Conservation (phyloP, 2,888 invertebrate species). For the Netelia fuscicornis region DNA sequence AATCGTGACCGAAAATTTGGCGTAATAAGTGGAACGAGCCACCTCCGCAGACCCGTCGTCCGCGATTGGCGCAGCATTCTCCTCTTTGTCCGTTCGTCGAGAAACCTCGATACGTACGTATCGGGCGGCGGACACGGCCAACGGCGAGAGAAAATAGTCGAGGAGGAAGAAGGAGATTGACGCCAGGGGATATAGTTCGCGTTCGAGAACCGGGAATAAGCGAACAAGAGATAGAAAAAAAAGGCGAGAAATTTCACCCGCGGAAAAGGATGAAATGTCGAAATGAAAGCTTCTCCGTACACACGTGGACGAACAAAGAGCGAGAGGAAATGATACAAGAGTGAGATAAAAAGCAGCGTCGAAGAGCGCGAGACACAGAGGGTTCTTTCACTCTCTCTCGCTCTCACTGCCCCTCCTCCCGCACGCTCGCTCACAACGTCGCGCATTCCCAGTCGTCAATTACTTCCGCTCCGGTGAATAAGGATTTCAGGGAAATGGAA, state of each 20-base stretch:
- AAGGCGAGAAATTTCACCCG: neutral
- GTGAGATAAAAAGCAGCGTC: constrained; percentile 56
- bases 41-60: too few species aligned
- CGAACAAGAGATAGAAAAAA: too few species aligned
- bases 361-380: constrained; percentile 37
- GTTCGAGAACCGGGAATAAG: too few species aligned
- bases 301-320: constrained; percentile 4
- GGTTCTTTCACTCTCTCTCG: neutral
- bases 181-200: too few species aligned
- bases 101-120: too few species aligned
- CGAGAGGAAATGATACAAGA: constrained; percentile 5
- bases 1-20: too few species aligned
- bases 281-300: constrained; percentile 20
- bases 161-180: too few species aligned
- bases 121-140: too few species aligned
- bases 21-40: too few species aligned
- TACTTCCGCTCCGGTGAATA: constrained; percentile 68
- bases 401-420: neutral
- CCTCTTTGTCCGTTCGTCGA: too few species aligned
- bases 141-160: too few species aligned
- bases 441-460: constrained; percentile 72
- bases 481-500: constrained; percentile 65
- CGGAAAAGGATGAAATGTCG: constrained; percentile 35
- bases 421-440: constrained; percentile 39
- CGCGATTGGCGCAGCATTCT: too few species aligned